Evolutionary conservation across 2,113 vertebrate species (phyloP).

Genomic region (Arenaria interpres): DNA sequence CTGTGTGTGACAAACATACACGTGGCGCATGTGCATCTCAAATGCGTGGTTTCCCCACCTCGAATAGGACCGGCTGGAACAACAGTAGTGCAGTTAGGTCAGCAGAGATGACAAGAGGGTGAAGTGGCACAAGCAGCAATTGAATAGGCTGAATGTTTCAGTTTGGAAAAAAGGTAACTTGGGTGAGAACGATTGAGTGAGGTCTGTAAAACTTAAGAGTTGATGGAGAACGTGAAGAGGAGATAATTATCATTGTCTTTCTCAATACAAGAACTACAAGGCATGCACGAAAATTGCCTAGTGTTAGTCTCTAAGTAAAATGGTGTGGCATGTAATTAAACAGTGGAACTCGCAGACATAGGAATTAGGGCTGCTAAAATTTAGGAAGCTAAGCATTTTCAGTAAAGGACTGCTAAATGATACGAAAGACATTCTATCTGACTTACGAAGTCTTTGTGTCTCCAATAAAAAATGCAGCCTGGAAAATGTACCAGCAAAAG

Average conservation of each 20-base stretch:
- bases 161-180: not conserved
- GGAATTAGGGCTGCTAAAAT: not conserved
- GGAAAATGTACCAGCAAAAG: not conserved
- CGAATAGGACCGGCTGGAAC: fast-evolving
- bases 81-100: not conserved
- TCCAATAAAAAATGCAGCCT: not conserved
- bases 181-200: not conserved
- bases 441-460: not conserved
- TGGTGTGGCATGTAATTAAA: not conserved
- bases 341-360: not conserved
- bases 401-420: not conserved
- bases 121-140: not conserved
- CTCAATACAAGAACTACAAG: not conserved
- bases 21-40: not conserved
- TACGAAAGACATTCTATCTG: not conserved
- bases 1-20: fast-evolving
- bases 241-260: not conserved
- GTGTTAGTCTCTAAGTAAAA: not conserved
- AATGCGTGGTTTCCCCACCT: not conserved
- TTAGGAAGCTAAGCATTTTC: not conserved
- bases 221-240: not conserved
- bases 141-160: not conserved
- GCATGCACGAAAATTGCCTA: not conserved
- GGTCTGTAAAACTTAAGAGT: not conserved
- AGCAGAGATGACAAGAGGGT: not conserved